Conservation (phyloP, 2,113 vertebrate species). For the Sterna hirundo region DNA sequence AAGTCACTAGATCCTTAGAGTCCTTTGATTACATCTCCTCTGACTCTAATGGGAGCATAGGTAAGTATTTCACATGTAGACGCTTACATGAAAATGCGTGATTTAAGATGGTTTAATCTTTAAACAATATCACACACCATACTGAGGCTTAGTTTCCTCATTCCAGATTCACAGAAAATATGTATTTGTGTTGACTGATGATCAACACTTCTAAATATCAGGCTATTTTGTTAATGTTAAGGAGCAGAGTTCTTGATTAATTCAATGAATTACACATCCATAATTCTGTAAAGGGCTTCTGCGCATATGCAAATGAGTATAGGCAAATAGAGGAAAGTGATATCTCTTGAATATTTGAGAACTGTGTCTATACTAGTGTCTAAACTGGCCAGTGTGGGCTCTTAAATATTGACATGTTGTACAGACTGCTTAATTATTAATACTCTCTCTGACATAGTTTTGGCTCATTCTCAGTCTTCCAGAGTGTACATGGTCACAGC, state of each 20-base stretch:
- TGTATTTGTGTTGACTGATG: neutral
- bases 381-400: neutral
- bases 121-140: neutral
- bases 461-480: neutral
- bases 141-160: neutral
- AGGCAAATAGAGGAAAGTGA: neutral
- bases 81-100: neutral
- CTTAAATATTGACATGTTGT: neutral
- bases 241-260: neutral
- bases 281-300: neutral
- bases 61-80: neutral
- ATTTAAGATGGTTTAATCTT: neutral
- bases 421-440: neutral
- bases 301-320: neutral
- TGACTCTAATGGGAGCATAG: neutral
- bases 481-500: fast-evolving
- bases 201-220: neutral
- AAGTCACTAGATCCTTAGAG: neutral
- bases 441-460: neutral
- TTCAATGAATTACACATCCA: neutral
- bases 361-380: neutral
- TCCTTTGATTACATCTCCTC: neutral
- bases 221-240: neutral
- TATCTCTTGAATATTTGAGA: neutral
- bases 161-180: neutral